Conservation (phyloP, 2,888 invertebrate species). For the Tanytarsus gracilentus region DNA sequence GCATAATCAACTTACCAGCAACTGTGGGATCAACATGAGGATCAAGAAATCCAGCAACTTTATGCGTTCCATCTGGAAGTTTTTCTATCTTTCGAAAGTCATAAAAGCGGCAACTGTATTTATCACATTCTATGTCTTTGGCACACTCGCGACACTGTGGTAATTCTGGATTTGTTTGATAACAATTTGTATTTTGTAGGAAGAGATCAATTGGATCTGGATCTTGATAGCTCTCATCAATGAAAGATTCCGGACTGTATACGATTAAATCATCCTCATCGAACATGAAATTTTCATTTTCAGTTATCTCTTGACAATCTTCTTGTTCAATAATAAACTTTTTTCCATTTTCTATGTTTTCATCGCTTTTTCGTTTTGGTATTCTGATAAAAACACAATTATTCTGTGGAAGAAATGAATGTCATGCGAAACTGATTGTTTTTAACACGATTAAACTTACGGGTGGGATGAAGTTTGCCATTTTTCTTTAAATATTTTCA, state of each 20-base stretch:
- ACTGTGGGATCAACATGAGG: slow-evolving; percentile 74
- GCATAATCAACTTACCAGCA: no score
- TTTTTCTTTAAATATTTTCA: no score
- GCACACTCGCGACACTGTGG: slow-evolving; percentile 10
- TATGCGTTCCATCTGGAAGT: background rate
- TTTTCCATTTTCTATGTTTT: no score
- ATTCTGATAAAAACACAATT: no score
- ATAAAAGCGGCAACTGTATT: slow-evolving; percentile 13
- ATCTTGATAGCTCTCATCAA: background rate
- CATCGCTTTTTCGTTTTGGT: no score
- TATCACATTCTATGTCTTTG: background rate
- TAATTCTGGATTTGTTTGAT: background rate
- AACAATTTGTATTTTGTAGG: slow-evolving; percentile 14
- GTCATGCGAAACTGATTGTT: no score
- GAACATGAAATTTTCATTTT: no score
- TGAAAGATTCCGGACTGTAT: slow-evolving; percentile 2
- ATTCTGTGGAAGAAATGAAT: no score
- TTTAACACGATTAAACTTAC: no score
- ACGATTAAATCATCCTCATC: slow-evolving; percentile 1
- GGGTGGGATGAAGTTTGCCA: no score
- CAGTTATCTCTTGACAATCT: no score
- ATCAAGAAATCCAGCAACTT: slow-evolving; percentile 65
- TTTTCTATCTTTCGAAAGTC: slow-evolving; percentile 5
- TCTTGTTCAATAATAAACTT: no score
- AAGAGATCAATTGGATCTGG: background rate